Evolutionary conservation across 2,797 vertebrate species (phyloP).

Genomic region (Crenichthys baileyi): DNA sequence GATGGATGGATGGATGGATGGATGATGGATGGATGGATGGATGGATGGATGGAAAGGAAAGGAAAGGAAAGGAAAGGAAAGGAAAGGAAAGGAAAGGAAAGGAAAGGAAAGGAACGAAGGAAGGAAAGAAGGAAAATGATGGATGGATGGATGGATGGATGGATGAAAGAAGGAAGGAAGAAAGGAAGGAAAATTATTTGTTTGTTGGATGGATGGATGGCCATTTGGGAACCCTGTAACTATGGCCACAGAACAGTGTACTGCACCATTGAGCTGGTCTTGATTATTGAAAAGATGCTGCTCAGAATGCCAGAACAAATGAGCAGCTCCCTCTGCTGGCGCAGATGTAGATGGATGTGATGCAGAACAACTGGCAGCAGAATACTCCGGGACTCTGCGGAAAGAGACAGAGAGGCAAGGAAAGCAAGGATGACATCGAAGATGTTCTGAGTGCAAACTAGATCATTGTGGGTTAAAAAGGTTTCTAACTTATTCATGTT

Average conservation of each 20-base stretch:
- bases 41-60: not conserved
- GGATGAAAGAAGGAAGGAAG: too few relatives aligned
- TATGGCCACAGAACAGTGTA: not conserved
- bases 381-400: conserved; percentile 94
- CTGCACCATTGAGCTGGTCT: conserved; percentile 92
- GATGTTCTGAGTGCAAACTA: not conserved
- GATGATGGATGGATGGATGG: too few relatives aligned
- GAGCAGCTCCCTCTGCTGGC: conserved; percentile 98
- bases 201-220: not conserved
- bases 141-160: too few relatives aligned
- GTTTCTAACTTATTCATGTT: conserved; percentile 2
- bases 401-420: not conserved
- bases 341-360: conserved; percentile 97
- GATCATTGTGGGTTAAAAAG: not conserved
- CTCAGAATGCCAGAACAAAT: conserved; percentile 98
- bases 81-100: too few relatives aligned
- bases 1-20: too few relatives aligned
- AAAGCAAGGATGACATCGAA: not conserved
- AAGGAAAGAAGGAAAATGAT: too few relatives aligned
- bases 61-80: too few relatives aligned
- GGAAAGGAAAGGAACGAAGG: too few relatives aligned
- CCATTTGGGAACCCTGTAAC: not conserved
- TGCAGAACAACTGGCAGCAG: conserved; percentile 96
- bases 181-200: too few relatives aligned
- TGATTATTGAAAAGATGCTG: conserved; percentile 99